Evolutionary conservation across 2,888 invertebrate species (phyloP).

Genomic region (Andrena fulva): DNA sequence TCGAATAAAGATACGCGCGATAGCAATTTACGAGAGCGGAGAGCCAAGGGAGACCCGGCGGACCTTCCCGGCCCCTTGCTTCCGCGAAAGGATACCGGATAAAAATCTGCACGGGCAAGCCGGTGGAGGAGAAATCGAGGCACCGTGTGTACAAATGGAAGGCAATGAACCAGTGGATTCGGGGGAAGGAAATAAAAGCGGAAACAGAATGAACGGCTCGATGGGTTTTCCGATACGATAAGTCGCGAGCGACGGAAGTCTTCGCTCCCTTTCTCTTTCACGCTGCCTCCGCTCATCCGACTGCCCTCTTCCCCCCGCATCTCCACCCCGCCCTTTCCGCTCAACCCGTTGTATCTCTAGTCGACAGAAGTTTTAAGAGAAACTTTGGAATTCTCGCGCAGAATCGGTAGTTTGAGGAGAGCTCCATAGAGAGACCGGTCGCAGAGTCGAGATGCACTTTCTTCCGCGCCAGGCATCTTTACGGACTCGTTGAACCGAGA

Average conservation of each 20-base stretch:
- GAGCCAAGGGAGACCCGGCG: constrained; percentile 36
- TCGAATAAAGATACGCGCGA: constrained; percentile 45
- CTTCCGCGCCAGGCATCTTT: constrained; percentile 43
- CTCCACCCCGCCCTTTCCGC: background rate
- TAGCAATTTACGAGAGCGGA: constrained; percentile 30
- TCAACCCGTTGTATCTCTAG: background rate
- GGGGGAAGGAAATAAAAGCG: constrained; percentile 79
- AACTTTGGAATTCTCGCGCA: constrained; percentile 43
- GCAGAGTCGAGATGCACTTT: constrained; percentile 21
- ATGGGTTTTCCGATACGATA: constrained; percentile 81
- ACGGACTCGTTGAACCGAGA: constrained; percentile 60
- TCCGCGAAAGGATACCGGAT: constrained; percentile 49
- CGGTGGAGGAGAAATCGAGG: constrained; percentile 54
- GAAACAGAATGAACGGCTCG: constrained; percentile 80
- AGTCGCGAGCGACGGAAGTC: constrained; percentile 74
- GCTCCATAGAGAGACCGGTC: constrained; percentile 6
- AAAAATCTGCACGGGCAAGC: constrained; percentile 54
- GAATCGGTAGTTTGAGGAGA: constrained; percentile 47
- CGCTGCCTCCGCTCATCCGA: constrained; percentile 25
- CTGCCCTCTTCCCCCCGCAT: background rate
- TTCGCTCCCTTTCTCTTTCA: constrained; percentile 57
- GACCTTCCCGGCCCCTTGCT: background rate
- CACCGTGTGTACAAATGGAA: constrained; percentile 78
- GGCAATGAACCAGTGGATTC: constrained; percentile 79
- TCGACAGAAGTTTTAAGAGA: constrained; percentile 5